phyloP scores from a whole-genome alignment of 23 tunicate species.

The Aplidium turbinatum region DNA sequence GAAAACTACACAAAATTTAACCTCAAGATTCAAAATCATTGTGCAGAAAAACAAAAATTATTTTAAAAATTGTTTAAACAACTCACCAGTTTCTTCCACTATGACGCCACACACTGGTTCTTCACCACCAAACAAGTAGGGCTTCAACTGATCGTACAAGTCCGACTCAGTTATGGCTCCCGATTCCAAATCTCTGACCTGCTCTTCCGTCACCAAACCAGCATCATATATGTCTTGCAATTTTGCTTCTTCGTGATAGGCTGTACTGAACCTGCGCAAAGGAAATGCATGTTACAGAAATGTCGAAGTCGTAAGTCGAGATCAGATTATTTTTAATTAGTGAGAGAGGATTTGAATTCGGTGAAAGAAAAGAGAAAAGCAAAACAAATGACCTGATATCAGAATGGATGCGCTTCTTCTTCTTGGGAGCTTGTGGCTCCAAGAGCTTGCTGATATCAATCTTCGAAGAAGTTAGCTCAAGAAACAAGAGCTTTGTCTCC shows the following conservation, averaged over 20 bases:
- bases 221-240: constrained; percentile 75
- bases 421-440: no score
- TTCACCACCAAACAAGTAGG: constrained; percentile 92
- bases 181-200: constrained; percentile 52
- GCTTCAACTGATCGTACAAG: constrained; percentile 63
- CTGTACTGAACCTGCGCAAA: constrained; percentile 84
- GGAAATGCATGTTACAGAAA: no score
- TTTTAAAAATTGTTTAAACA: no score
- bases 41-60: no score
- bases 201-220: constrained; percentile 82
- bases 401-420: no score
- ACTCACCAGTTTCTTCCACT: constrained; percentile 80
- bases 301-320: no score
- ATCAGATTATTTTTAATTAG: no score
- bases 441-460: constrained; percentile 39
- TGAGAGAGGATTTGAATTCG: no score
- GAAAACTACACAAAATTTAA: no score
- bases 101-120: constrained; percentile 91
- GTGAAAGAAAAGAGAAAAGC: no score
- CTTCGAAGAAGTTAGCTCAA: constrained; percentile 55
- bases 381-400: no score
- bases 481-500: constrained; percentile 37
- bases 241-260: constrained; percentile 68
- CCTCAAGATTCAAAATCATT: no score
- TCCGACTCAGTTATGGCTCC: constrained; percentile 69